Evolutionary conservation across 2,797 vertebrate genomes (phyloP), one percentile per base, ranked within the genome.

Genomic region (Sarcoramphus papa): DNA sequence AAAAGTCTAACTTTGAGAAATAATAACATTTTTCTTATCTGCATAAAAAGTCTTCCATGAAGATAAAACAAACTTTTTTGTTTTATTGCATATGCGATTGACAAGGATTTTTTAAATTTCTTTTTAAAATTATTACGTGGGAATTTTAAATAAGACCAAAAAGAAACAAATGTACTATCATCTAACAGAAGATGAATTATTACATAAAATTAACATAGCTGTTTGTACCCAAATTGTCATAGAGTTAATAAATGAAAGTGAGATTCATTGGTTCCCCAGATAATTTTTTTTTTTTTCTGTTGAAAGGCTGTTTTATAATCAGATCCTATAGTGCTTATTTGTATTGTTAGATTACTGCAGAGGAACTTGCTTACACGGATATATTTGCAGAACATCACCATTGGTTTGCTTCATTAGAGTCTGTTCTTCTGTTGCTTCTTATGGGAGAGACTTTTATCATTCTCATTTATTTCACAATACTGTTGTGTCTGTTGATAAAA

Each of bases 1-100:
- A 4, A 23, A 93, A 33, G 10, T 77, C 70, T 92, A 81, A 81
- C 51, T 77, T 91, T 82, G 35, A 77, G 25, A 88, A 84, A 82
- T 79, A 89, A 18, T 27, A 73, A 33, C 2, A 72, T 54, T 73
- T 85, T 88, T 59, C 14, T 78, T 53, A 72, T 20, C 27, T 89
- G 7, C 35, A 78, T 35, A 74, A 62, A 88, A 56, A 62, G 4
- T 25, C 12, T 63, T 80, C 22, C 3, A 4, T 24, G 6, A 67
- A 87, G 30, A 69, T 10, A 77, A 83, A 74, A 1, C 9, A 40
- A 37, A 10, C 2, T 24, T 64, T n/a, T 74, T 40, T n/a, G 8
- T 10, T 69, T 23, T 43, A 47, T 77, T 88, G 24, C 13, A 40
- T 64, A 20, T 24, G 10, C 2, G 7, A 27, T 80, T 77, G 54